A percentile compares a stretch with the other conserved stretches of the same genome.
Conservation (phyloP, 2,888 invertebrate genomes). For the Sphinx pinastri region DNA sequence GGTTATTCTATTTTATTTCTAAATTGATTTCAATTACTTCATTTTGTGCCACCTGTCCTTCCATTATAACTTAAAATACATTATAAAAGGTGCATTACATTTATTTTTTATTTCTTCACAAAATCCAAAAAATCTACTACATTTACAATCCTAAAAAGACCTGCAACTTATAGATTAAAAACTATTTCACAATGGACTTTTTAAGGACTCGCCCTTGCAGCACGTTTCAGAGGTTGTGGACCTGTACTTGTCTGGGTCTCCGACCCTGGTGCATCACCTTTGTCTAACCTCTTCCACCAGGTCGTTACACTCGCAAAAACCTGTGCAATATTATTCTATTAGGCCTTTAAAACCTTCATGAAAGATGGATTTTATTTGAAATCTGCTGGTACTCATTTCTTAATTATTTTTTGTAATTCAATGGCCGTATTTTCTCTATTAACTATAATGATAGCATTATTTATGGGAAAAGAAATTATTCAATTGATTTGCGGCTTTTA, state of each 20-base stretch:
- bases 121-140: not conserved
- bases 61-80: too few relatives aligned
- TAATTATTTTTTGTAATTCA: too few relatives aligned
- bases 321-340: conserved; percentile 4
- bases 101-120: too few relatives aligned
- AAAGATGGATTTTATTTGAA: not conserved
- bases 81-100: too few relatives aligned
- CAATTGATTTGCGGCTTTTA: too few relatives aligned
- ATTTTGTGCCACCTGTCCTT: too few relatives aligned
- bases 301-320: conserved; percentile 18
- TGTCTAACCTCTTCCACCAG: conserved; percentile 37
- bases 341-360: not conserved
- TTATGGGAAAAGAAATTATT: too few relatives aligned
- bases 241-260: conserved; percentile 49
- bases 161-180: not conserved
- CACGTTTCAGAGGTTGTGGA: conserved; percentile 37
- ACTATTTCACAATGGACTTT: conserved; percentile 7
- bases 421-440: too few relatives aligned
- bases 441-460: too few relatives aligned
- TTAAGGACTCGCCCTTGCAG: not conserved
- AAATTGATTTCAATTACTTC: too few relatives aligned
- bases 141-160: not conserved
- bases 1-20: too few relatives aligned
- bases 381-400: too few relatives aligned
- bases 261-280: conserved; percentile 50